These are phyloP conservation scores for Microchrysa polita DNA, from an alignment of 2,888 invertebrate genomes.

Conservation along the genomic window DNA sequence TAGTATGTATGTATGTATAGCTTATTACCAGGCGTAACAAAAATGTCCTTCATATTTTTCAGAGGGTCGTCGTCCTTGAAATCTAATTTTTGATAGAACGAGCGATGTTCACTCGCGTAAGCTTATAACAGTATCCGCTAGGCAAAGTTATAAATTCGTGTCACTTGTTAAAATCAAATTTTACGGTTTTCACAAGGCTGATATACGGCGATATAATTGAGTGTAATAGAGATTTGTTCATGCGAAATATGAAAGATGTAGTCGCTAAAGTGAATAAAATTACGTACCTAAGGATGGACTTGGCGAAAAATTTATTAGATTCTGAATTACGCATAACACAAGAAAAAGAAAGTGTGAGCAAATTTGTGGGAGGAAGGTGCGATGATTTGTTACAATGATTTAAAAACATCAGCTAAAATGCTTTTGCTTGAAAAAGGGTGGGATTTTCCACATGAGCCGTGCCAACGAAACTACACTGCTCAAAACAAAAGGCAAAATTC, in stretches of 20 bases:
- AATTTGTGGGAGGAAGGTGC: no score
- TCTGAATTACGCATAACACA: no score
- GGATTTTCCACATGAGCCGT: no score
- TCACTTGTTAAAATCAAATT: slow-evolving; percentile 42
- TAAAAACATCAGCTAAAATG: no score
- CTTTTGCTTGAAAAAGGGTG: no score
- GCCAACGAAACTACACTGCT: no score
- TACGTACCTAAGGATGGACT: no score
- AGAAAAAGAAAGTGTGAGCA: no score
- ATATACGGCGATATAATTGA: slow-evolving; percentile 31
- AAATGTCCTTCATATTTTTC: neutral
- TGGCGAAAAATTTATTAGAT: no score
- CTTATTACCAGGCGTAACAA: neutral
- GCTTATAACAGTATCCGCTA: neutral
- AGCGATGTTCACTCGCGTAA: neutral
- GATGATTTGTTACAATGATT: no score
- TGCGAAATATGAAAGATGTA: slow-evolving; percentile 4
- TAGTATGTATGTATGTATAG: no score
- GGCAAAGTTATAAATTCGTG: slow-evolving; percentile 34
- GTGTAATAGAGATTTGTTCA: slow-evolving; percentile 37
- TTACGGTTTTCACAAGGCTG: slow-evolving; percentile 41
- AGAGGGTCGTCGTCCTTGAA: slow-evolving; percentile 1
- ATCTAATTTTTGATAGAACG: slow-evolving; percentile 28
- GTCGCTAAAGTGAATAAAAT: neutral
- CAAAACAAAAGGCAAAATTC: no score